Conservation (phyloP, 64 coral and sea anemone species). For the Acropora yongei region DNA sequence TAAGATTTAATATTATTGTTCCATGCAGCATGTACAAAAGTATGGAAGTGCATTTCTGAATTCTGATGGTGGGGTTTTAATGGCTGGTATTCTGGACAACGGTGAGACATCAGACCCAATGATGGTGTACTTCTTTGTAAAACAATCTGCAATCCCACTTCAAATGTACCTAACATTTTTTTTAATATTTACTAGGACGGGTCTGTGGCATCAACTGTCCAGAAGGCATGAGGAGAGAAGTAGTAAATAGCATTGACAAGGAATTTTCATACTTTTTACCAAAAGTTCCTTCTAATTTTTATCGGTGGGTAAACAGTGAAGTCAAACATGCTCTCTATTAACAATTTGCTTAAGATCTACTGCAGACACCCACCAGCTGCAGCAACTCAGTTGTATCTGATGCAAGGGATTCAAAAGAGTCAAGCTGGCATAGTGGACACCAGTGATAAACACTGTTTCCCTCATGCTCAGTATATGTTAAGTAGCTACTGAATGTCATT, state of each 20-base stretch:
- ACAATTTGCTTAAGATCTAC: too few species aligned
- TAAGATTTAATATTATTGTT: background rate
- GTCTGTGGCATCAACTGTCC: slow-evolving; percentile 54
- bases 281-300: slow-evolving; percentile 27
- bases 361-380: too few species aligned
- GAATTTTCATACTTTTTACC: slow-evolving; percentile 63
- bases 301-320: slow-evolving; percentile 35
- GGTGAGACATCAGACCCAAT: slow-evolving; percentile 40
- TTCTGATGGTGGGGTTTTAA: slow-evolving; percentile 72
- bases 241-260: slow-evolving; percentile 11
- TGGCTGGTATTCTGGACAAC: slow-evolving; percentile 86
- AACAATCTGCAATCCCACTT: background rate
- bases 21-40: slow-evolving; percentile 77
- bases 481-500: too few species aligned
- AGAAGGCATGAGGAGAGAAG: background rate
- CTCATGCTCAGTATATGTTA: too few species aligned
- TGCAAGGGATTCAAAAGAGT: too few species aligned
- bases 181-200: slow-evolving; percentile 5
- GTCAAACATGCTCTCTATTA: background rate
- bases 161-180: background rate
- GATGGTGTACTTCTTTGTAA: background rate
- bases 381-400: too few species aligned
- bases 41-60: slow-evolving; percentile 91
- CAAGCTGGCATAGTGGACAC: too few species aligned
- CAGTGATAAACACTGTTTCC: too few species aligned